These are phyloP conservation scores for Boloria selene DNA, from an alignment of 2,888 invertebrate genomes.

Conservation along the genomic window DNA sequence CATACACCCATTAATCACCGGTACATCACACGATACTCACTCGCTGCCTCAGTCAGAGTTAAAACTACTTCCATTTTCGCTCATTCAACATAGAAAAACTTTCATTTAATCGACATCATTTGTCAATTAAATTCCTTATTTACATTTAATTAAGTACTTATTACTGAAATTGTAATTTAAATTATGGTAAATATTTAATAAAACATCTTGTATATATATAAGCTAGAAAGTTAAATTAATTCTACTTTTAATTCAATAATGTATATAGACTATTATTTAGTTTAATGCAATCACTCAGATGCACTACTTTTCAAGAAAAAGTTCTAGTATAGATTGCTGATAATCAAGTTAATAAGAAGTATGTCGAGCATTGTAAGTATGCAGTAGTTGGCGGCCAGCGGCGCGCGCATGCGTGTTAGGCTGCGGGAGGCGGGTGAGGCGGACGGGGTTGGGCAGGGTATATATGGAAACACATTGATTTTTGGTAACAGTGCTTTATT, in stretches of 20 bases:
- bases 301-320: constrained; percentile 9
- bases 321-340: neutral
- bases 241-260: neutral
- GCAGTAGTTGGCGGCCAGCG: neutral
- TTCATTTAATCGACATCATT: no score
- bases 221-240: neutral
- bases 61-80: no score
- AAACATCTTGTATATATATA: neutral
- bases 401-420: constrained; percentile 41
- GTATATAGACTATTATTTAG: constrained; percentile 15
- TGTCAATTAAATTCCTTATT: no score
- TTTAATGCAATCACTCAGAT: constrained; percentile 18
- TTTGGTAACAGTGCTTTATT: constrained; percentile 87
- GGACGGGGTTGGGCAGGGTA: constrained; percentile 65
- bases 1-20: constrained; percentile 79
- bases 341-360: no score
- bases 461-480: constrained; percentile 86
- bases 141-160: neutral
- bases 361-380: neutral
- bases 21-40: constrained; percentile 24
- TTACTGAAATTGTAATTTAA: neutral
- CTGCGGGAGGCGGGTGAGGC: constrained; percentile 12
- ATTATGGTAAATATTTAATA: neutral
- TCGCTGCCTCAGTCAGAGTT: neutral
- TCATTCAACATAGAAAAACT: no score